Conservation (phyloP, 2,113 vertebrate genomes). For the Pterocles gutturalis region DNA sequence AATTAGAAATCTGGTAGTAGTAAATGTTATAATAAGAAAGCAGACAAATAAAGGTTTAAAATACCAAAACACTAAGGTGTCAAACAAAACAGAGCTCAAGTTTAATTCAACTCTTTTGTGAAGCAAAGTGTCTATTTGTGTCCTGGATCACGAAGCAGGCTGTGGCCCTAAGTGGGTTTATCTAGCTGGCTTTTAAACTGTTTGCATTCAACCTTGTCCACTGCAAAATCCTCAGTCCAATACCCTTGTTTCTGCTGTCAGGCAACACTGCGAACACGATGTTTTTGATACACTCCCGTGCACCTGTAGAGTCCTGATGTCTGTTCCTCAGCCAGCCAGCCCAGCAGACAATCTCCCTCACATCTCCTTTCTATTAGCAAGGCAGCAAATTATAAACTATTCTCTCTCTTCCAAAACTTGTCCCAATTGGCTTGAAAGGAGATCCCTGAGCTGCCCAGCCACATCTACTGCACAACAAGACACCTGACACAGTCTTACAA, state of each 20-base stretch:
- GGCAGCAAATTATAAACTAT: background rate
- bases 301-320: background rate
- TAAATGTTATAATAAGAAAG: background rate
- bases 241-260: constrained; percentile 30
- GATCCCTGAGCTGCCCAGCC: background rate
- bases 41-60: background rate
- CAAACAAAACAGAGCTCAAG: background rate
- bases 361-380: background rate
- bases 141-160: background rate
- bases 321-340: background rate
- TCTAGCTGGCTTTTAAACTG: background rate
- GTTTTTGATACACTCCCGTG: background rate
- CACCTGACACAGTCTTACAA: background rate
- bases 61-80: background rate
- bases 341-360: background rate
- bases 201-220: background rate
- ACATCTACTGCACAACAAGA: background rate
- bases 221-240: background rate
- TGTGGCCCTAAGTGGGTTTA: background rate
- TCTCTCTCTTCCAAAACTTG: background rate
- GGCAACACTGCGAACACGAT: background rate
- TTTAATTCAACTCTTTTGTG: background rate
- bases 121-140: background rate
- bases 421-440: background rate
- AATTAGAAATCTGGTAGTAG: background rate